Evolutionary conservation across 2,797 vertebrate genomes (phyloP).

Genomic region (Phoxinus dragarum): DNA sequence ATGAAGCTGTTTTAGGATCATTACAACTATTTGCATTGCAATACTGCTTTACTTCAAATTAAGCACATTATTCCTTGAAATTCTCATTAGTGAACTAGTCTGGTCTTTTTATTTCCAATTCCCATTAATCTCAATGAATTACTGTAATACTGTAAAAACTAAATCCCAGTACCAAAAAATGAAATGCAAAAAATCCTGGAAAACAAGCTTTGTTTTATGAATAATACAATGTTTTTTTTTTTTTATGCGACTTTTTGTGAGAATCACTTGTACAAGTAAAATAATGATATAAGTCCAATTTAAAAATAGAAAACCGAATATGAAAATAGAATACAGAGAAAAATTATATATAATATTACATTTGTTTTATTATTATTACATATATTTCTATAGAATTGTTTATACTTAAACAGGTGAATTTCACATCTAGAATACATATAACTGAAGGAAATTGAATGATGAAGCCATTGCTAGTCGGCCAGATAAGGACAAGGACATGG

Average conservation of each 20-base stretch:
- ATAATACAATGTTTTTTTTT: background rate
- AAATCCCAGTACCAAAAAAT: background rate
- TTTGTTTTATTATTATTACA: background rate
- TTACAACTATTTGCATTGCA: background rate
- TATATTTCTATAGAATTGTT: background rate
- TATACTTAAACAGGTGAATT: background rate
- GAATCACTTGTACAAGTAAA: background rate
- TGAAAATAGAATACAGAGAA: background rate
- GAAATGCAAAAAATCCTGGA: background rate
- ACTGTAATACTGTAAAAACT: too few species aligned
- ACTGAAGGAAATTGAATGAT: background rate
- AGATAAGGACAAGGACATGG: conserved; percentile 7
- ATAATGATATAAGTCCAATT: background rate
- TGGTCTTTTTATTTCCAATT: background rate
- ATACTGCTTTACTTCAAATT: background rate
- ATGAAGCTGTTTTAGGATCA: background rate
- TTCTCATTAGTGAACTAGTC: background rate
- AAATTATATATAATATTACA: background rate
- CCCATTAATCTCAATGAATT: background rate
- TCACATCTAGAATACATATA: background rate
- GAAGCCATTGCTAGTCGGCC: background rate
- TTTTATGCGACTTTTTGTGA: background rate
- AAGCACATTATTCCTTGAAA: background rate
- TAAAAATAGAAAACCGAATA: background rate
- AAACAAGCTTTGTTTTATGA: background rate